phyloP scores from a whole-genome alignment of 2,113 vertebrate genomes.

The Hypanus sabinus region DNA sequence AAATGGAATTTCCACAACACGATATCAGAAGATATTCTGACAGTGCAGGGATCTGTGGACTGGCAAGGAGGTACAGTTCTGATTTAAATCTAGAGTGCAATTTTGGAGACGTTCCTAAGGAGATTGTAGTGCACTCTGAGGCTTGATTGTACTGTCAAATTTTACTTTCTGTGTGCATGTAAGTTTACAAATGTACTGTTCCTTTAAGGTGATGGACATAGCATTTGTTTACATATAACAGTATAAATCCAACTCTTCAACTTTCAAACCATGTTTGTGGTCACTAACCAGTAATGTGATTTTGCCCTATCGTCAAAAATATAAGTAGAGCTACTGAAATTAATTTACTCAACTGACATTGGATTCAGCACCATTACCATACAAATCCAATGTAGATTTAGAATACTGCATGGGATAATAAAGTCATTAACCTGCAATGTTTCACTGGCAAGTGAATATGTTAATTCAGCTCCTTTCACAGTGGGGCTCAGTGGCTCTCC shows the following conservation, averaged over 20 bases:
- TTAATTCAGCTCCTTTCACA: slow-evolving; percentile 13
- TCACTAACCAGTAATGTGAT: not conserved
- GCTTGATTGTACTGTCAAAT: not conserved
- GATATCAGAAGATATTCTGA: not conserved
- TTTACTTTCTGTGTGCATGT: not conserved
- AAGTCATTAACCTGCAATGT: slow-evolving; percentile 22
- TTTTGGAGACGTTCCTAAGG: not conserved
- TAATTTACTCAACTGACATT: slow-evolving; percentile 12
- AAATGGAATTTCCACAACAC: not conserved
- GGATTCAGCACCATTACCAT: not conserved
- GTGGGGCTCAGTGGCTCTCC: not conserved
- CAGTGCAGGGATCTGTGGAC: not conserved
- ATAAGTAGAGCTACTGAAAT: not conserved
- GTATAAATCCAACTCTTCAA: not conserved
- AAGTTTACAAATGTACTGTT: not conserved
- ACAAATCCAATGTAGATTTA: slow-evolving; percentile 10
- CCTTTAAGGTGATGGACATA: not conserved
- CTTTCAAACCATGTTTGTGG: not conserved
- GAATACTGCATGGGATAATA: slow-evolving; percentile 8
- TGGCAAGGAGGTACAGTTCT: not conserved
- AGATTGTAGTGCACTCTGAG: not conserved
- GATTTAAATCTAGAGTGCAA: not conserved
- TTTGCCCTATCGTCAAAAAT: not conserved
- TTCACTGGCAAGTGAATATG: not conserved
- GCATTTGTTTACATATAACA: not conserved